These are phyloP conservation scores for Coenobita brevimanus DNA, from an alignment of 1,140 invertebrate species.

Conservation along the genomic window DNA sequence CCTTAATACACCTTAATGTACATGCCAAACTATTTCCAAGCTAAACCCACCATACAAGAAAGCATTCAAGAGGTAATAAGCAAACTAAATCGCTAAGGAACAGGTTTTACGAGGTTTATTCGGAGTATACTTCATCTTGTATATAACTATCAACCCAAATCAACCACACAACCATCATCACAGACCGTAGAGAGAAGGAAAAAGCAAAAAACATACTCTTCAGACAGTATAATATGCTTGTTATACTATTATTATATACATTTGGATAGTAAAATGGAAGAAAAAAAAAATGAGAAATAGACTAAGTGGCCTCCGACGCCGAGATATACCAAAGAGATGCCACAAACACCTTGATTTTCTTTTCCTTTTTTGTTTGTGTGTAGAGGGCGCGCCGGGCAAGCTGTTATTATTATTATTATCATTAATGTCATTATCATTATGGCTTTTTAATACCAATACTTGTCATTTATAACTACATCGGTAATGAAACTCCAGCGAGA, in stretches of 20 bases:
- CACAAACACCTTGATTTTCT: not conserved
- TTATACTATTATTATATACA: slow-evolving; percentile 23
- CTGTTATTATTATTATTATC: too few relatives aligned
- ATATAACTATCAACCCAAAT: slow-evolving; percentile 15
- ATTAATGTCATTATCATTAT: too few relatives aligned
- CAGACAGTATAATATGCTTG: slow-evolving; percentile 23
- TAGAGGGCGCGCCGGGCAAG: not conserved
- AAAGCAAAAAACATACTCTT: not conserved
- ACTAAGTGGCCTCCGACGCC: slow-evolving; percentile 21
- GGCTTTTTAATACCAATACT: too few relatives aligned
- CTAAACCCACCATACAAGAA: too few relatives aligned
- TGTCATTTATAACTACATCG: too few relatives aligned
- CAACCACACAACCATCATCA: slow-evolving; percentile 29
- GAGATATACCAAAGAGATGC: slow-evolving; percentile 30
- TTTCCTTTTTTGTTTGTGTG: not conserved
- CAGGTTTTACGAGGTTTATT: too few relatives aligned
- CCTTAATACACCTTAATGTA: too few relatives aligned
- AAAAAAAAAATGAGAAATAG: slow-evolving; percentile 8
- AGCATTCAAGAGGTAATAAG: too few relatives aligned
- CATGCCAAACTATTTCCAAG: too few relatives aligned
- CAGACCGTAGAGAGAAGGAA: not conserved
- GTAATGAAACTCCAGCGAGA: too few relatives aligned
- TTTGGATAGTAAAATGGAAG: slow-evolving; percentile 27
- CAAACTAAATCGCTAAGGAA: too few relatives aligned
- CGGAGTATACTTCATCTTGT: slow-evolving; percentile 27